These are phyloP conservation scores for Cassiopea xamachana DNA, from an alignment of 30 jellyfish, hydroid and myxozoan species.

Conservation along the genomic window DNA sequence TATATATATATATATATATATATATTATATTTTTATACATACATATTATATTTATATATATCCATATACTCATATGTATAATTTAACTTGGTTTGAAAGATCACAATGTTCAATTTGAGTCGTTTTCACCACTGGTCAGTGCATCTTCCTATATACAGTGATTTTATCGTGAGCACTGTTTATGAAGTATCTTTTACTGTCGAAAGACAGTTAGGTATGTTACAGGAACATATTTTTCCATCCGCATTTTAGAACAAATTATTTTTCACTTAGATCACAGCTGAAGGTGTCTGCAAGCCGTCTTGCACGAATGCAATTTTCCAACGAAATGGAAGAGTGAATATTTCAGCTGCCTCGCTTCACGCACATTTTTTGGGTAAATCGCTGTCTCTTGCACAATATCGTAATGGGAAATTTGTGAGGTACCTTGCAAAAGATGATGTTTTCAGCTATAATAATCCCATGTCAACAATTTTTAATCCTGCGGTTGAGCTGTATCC, in stretches of 20 bases:
- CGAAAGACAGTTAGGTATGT: no score
- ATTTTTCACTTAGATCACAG: conserved; percentile 7
- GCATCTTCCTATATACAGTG: no score
- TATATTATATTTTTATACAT: no score
- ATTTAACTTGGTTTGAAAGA: no score
- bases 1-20: no score
- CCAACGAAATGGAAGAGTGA: conserved; percentile 12
- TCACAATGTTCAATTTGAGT: no score
- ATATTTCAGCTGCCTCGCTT: conserved; percentile 36
- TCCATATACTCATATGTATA: no score
- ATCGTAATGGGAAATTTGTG: conserved; percentile 56
- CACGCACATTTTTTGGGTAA: conserved; percentile 73
- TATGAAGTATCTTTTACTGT: no score
- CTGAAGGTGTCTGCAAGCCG: conserved; percentile 47
- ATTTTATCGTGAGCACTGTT: no score
- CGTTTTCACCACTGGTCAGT: no score
- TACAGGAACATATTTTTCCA: background rate
- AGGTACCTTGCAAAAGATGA: conserved; percentile 63
- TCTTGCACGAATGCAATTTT: conserved; percentile 46
- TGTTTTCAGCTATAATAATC: conserved; percentile 64
- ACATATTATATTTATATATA: no score
- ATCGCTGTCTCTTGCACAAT: conserved; percentile 45
- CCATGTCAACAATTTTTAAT: conserved; percentile 5
- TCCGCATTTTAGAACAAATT: background rate
- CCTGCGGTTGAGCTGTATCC: conserved; percentile 59